Evolutionary conservation across 2,888 invertebrate species (phyloP), one percentile per base, ranked within the genome.

Genomic region (Dysmachus trigonus): DNA sequence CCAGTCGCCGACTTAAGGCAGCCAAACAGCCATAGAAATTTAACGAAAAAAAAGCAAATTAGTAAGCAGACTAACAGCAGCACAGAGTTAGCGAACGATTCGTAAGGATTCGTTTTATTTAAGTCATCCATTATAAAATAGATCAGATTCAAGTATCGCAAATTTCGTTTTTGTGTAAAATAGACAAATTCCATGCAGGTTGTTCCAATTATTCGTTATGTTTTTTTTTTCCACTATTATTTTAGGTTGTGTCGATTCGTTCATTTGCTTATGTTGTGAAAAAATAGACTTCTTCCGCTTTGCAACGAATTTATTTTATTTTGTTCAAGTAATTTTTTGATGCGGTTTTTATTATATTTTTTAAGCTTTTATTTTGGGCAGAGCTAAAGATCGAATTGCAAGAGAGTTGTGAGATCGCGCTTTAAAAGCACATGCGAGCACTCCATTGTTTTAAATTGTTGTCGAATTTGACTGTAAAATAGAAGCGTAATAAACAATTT

Each of bases 1-100:
- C 85, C 90, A 90, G 88, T 90, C 91, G 85, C 90, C 90, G 18
- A 85, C 53, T 77, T 85, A 85, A 85, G 62, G 10, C 62, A 62
- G 22, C 1, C 27, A 27, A 62, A 0, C 62, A 62, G 62, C 62
- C 62, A 27, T 27, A 53, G 18, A n/a, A 18, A 51, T n/a, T 35
- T 51, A 53, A 7, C 22, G 53, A 62, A 62, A 27, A 62, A 22
- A n/a, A 53, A 38, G 15, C 15, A 41, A 41, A 13, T 41, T 47
- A n/a, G 15, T 62, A 62, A 62, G 62, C 62, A 62, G 62, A 62
- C 13, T 62, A 62, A 62, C 2, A 62, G 27, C 62, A 62, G 62
- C 3, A 22, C 27, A 27, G 27, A 22, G 27, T 62, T 13, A 62
- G 62, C 62, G 22, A 62, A 27, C 27, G 62, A 22, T 22, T 62